These are phyloP conservation scores for Pantherophis alleghaniensis DNA, from an alignment of 2,797 vertebrate species.

Conservation along the genomic window DNA sequence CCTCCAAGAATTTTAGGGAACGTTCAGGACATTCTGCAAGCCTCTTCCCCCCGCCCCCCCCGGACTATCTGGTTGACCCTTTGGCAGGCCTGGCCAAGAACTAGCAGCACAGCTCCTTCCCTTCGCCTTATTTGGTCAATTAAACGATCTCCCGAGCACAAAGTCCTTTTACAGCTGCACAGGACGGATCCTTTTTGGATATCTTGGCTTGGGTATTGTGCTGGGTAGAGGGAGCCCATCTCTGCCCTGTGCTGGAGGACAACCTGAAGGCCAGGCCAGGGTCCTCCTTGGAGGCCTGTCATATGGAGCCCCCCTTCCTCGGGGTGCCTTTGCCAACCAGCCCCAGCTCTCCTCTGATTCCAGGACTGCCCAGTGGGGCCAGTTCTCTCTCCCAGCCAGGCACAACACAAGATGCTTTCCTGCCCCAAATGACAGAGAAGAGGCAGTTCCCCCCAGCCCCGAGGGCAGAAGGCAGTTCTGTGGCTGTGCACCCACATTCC, in stretches of 20 bases:
- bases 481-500: neutral
- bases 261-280: neutral
- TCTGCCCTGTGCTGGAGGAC: neutral
- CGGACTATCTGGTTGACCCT: neutral
- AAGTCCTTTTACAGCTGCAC: neutral
- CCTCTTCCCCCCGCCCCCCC: accelerated
- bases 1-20: neutral
- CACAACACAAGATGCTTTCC: neutral
- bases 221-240: neutral
- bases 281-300: neutral
- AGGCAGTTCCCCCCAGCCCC: neutral
- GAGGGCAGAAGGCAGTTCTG: neutral
- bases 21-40: neutral
- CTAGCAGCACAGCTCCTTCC: neutral
- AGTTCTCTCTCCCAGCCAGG: neutral
- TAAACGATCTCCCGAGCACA: neutral
- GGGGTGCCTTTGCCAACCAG: too few relatives aligned
- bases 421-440: neutral
- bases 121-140: neutral
- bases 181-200: too few relatives aligned
- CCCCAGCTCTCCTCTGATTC: neutral
- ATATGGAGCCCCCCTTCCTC: neutral
- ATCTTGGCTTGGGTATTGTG: neutral
- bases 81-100: neutral
- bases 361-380: neutral